Conservation (phyloP, 1,140 invertebrate genomes). For the Bombus huntii region DNA sequence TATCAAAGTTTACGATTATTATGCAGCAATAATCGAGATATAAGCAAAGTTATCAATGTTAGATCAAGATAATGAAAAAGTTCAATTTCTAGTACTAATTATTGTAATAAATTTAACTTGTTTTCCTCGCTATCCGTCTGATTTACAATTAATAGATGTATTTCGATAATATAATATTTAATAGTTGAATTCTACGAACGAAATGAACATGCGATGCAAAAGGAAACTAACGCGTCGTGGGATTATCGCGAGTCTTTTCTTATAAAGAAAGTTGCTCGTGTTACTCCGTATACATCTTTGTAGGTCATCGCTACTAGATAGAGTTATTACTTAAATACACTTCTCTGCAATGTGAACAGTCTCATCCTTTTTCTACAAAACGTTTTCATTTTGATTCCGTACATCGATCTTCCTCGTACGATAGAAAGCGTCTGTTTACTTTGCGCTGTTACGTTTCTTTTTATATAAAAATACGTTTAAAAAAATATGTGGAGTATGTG, state of each 20-base stretch:
- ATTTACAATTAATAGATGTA: not conserved
- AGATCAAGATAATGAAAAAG: not conserved
- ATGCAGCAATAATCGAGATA: too few relatives aligned
- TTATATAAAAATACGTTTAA: not conserved
- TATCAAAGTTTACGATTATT: not conserved
- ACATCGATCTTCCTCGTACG: not conserved
- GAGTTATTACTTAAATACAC: constrained; percentile 9
- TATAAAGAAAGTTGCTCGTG: not conserved
- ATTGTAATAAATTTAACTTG: not conserved
- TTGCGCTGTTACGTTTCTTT: not conserved
- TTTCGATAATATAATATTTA: not conserved
- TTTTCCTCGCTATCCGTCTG: not conserved
- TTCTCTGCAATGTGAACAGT: not conserved
- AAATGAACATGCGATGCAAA: not conserved
- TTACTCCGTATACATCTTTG: constrained; percentile 9
- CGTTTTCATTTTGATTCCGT: not conserved
- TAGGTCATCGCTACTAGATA: constrained; percentile 18
- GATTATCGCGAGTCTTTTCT: not conserved
- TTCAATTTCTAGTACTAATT: not conserved
- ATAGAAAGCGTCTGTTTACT: not conserved
- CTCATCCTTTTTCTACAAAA: not conserved
- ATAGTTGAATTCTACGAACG: not conserved
- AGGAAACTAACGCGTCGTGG: not conserved
- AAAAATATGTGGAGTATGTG: not conserved
- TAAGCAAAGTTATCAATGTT: not conserved